Base-by-base conservation (phyloP, 2,888 invertebrate genomes). In the Trachelus tabidus region DNA sequence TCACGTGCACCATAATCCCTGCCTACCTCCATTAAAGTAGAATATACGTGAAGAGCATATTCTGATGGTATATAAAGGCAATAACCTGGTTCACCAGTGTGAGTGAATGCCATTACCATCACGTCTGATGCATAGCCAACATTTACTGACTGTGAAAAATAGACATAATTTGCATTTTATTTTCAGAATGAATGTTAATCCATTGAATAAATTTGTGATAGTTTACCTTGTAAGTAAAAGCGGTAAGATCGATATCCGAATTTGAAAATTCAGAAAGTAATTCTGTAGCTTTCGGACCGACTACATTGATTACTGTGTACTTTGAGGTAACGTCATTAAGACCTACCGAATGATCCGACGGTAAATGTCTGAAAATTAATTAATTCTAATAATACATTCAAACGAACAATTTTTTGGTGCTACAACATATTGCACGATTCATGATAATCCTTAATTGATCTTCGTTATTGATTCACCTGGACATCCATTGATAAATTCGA, bases 1-100 rank as follows among this genome's bases (percentile, higher is more conserved):
- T 95, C 94, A 74, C 94, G 91, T 1, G 94, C 93, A 11, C 95
- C 95, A 87, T 95, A 95, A 89, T 95, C 95, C 86, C 92, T 92
- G 0, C 95, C 95, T 75, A 94, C 93, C 90, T 93, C 86, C 92
- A 95, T 94, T 76, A 96, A 90, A 81, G 93, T 93, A 84, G 95
- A 94, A 86, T 96, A 96, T 11, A 96, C 94, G 87, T 96, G 95
- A 15, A 96, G 92, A 1, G 96, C 95, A 87, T 95, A 95, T 92
- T 95, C 95, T 0, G 95, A 94, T 9, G 95, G 95, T 79, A 95
- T 93, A 87, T 95, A 95, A 1, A 95, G 91, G 80, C 95, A 94
- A 89, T 94, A 95, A 15, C 95, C 95, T 79, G 95, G 94, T 89
- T 95, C 95, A 12, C 95, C 95, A 37, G 95, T 94, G 86, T 95